A percentile compares a stretch with the other conserved stretches of the same genome.
Conservation (phyloP, 2,888 invertebrate genomes). For the Watsonalla binaria region DNA sequence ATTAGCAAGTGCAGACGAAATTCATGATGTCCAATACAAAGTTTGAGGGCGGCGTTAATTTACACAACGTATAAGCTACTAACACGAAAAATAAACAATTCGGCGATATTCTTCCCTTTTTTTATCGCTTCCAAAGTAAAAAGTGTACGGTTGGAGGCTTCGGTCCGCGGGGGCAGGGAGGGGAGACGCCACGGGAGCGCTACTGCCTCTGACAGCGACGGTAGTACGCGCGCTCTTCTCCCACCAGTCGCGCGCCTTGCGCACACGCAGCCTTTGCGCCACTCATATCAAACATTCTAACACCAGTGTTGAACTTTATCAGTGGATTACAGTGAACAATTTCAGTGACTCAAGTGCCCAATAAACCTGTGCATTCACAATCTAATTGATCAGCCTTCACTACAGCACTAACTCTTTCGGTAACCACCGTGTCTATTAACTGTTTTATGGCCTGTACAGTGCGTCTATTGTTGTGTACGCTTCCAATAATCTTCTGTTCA, state of each 20-base stretch:
- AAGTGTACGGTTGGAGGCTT: conserved; percentile 59
- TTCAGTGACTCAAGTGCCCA: conserved; percentile 24
- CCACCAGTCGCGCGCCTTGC: conserved; percentile 67
- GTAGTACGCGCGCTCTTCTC: conserved; percentile 74
- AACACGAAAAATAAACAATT: conserved; percentile 76
- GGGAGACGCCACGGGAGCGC: conserved; percentile 65
- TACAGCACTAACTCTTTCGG: conserved; percentile 41
- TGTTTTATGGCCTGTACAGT: conserved; percentile 69
- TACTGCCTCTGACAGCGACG: conserved; percentile 68
- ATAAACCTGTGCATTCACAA: conserved; percentile 38
- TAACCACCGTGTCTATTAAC: conserved; percentile 52
- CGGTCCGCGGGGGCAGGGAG: conserved; percentile 33
- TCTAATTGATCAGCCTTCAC: conserved; percentile 13
- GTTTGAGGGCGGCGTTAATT: conserved; percentile 64
- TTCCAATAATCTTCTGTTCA: conserved; percentile 70
- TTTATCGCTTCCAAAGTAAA: conserved; percentile 70
- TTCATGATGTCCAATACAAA: conserved; percentile 49
- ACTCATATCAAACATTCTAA: conserved; percentile 34
- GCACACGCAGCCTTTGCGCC: conserved; percentile 59
- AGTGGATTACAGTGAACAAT: conserved; percentile 64
- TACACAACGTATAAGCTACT: conserved; percentile 74
- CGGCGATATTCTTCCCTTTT: conserved; percentile 69
- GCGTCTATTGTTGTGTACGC: conserved; percentile 69
- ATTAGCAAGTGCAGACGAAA: conserved; percentile 52
- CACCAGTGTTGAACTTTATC: conserved; percentile 30